Percentiles rank a stretch among this genome's conserved stretches.
Evolutionary conservation across 2,797 vertebrate genomes (phyloP).

Genomic region (Eupleurogrammus muticus): DNA sequence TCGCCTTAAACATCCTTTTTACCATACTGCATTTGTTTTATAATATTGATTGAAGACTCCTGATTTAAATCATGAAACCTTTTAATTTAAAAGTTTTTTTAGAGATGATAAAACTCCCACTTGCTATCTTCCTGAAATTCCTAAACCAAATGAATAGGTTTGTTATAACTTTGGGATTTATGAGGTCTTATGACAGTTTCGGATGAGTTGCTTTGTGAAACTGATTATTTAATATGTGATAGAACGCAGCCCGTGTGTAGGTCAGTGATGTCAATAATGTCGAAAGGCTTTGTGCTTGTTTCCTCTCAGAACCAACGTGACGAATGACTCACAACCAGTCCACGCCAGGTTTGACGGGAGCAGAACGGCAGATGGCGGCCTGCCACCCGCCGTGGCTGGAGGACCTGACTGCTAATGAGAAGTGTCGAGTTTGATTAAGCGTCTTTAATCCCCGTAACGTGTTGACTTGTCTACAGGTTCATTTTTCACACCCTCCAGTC

Average conservation of each 20-base stretch:
- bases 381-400: neutral
- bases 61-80: neutral
- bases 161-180: neutral
- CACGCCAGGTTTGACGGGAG: conserved; percentile 27
- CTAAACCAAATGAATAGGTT: neutral
- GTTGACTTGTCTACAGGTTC: conserved; percentile 7
- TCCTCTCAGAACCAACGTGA: conserved; percentile 28
- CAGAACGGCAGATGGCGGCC: conserved; percentile 45
- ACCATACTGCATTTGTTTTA: neutral
- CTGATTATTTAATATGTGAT: neutral
- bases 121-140: neutral
- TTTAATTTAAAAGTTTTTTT: neutral
- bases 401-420: conserved; percentile 45
- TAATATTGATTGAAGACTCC: neutral
- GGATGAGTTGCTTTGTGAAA: neutral
- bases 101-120: neutral
- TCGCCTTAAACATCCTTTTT: neutral
- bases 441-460: conserved; percentile 20
- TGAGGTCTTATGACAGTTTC: neutral
- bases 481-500: neutral
- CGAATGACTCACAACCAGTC: conserved; percentile 31
- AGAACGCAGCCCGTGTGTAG: conserved; percentile 4
- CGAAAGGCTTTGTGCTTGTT: conserved; percentile 28
- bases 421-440: conserved; percentile 37
- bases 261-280: neutral